Evolutionary conservation across 2,113 vertebrate species (phyloP), one percentile per base, ranked within the genome.

Genomic region (Gallinago media): DNA sequence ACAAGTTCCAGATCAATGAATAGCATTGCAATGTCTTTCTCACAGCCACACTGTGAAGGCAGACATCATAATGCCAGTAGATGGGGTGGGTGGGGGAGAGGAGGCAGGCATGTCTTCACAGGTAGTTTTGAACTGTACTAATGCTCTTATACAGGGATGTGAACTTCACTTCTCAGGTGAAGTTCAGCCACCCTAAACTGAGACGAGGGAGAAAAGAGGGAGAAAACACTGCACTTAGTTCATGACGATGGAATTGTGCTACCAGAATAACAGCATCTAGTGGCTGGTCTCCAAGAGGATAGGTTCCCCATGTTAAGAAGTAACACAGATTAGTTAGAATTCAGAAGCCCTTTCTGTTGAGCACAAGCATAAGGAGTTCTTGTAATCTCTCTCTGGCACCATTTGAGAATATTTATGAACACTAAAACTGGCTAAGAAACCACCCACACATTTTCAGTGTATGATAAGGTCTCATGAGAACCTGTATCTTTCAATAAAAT

Each of bases 381-480:
- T 71, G 31, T 84, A 86, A 80, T 95, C 68, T 70, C 42, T 68
- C 62, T 83, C 78, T 92, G 63, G 67, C 85, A 95, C 71, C 20
- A 66, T 88, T 82, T 93, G 50, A 94, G 91, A 95, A 88, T 95
- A 92, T 94, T 96, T 96, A 92, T 95, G 88, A 90, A 77, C 36
- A 66, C 67, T 88, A 80, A 83, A 93, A 91, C 75, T 80, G 52
- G 71, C 63, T 96, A 94, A 96, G 91, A 94, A 93, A 77, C 62
- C 79, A 92, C 82, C 91, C 58, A 92, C 91, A 86, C 17, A 16
- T 95, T 90, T 94, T 80, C 78, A 70, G 1, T 70, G 22, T 62
- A 70, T 92, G 54, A 80, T 70, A 76, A 92, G 15, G 32, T 93
- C 96, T 96, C 90, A 71, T 46, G 56, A 93, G 72, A 88, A 63